Conservation (phyloP, 2,113 vertebrate species). For the Ploceus nigricollis region DNA sequence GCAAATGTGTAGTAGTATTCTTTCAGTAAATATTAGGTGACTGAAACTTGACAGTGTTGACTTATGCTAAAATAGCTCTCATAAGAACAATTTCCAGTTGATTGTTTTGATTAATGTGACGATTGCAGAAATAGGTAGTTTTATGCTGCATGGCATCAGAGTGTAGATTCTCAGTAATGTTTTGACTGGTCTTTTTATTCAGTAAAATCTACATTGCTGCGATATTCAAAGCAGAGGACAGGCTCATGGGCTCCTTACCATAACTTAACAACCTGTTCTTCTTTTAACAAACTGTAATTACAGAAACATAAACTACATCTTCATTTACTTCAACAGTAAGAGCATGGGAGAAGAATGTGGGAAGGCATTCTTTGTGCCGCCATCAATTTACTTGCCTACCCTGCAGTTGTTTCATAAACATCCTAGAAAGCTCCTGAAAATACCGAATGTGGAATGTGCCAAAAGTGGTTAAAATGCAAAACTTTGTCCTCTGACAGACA, state of each 20-base stretch:
- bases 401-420: constrained; percentile 35
- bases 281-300: constrained; percentile 47
- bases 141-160: neutral
- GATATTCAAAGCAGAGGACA: neutral
- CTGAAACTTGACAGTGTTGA: neutral
- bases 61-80: neutral
- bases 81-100: neutral
- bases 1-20: neutral
- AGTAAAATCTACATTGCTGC: neutral
- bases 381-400: neutral
- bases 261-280: neutral
- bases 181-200: neutral
- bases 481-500: constrained; percentile 3
- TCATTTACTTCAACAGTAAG: neutral
- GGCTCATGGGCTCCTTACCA: neutral
- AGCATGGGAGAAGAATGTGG: constrained; percentile 35
- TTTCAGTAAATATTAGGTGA: neutral
- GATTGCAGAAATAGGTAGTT: neutral
- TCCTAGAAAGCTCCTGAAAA: constrained; percentile 60
- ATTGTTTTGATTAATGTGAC: neutral
- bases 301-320: constrained; percentile 27
- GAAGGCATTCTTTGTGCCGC: neutral
- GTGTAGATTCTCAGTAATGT: neutral
- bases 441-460: constrained; percentile 4
- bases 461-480: constrained; percentile 51